Base-by-base conservation (phyloP, 2,888 invertebrate species). In the Hololepta plana region DNA sequence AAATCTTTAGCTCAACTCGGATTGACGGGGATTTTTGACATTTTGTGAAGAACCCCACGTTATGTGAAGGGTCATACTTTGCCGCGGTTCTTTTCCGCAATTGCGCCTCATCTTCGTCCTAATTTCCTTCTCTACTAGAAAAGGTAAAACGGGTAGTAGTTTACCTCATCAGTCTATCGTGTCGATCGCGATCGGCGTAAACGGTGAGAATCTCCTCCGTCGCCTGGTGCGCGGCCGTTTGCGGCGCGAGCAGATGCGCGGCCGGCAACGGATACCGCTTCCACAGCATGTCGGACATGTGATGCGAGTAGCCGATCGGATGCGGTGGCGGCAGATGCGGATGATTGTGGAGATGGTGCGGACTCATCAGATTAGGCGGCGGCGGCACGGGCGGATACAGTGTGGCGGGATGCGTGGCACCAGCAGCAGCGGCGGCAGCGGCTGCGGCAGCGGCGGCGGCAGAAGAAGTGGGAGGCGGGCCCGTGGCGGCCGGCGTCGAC, bases 161-260 rank as follows among this genome's bases (percentile, higher is more conserved):
- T 61, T 44, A 72, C 72, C 72, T 62, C 46, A 70, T 52, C 57
- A 72, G 62, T 54, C 72, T 62, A 54, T 72, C 70, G 26, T 47
- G 66, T 51, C 71, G 60, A 51, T 71, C 71, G 51, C 72, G 62
- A 42, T 69, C 68, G 26, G 61, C 58, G 31, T 62, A 59, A 32
- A 59, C 65, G 27, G 53, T 62, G 31, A 60, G 40, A 20, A 63
- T 40, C 31, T 64, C 64, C 30, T 64, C 64, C 10, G 59, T 42
- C 10, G 47, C 40, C 14, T 47, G 44, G 34, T 41, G 47, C 39
- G 36, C 45, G 25, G 39, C 47, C 29, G n/a, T n/a, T n/a, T 45
- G 45, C 15, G 43, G 46, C 13, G 46, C 31, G 10, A 62, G 46
- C 53, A 64, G 38, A 38, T 56, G 46, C 56, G 64, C 46, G 47